phyloP scores from a whole-genome alignment of 2,797 vertebrate genomes.

The Decapterus maruadsi region DNA sequence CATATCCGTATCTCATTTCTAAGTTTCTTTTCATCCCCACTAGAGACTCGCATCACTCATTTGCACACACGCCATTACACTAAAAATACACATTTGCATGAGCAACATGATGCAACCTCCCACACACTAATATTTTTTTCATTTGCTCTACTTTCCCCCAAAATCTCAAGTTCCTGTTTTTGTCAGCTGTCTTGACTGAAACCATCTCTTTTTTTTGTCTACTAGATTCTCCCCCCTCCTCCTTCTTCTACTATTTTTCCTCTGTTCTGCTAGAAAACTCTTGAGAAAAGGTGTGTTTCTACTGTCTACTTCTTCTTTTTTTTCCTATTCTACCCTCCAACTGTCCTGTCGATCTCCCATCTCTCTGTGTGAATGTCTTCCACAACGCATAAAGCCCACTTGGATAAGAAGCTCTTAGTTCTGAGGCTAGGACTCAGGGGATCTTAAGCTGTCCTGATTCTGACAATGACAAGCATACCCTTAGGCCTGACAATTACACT shows the following conservation, averaged over 20 bases:
- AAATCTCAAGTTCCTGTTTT: slow-evolving; percentile 46
- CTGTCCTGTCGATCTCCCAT: slow-evolving; percentile 68
- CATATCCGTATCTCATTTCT: not conserved
- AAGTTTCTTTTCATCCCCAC: slow-evolving; percentile 14
- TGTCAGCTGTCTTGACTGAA: slow-evolving; percentile 71
- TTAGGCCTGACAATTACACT: slow-evolving; percentile 73
- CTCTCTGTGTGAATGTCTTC: slow-evolving; percentile 37
- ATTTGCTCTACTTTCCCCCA: slow-evolving; percentile 57
- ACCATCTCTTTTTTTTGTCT: slow-evolving; percentile 64
- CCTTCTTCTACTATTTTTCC: slow-evolving; percentile 65
- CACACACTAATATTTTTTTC: slow-evolving; percentile 37
- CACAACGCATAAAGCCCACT: slow-evolving; percentile 43
- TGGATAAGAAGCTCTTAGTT: slow-evolving; percentile 75
- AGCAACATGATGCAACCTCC: slow-evolving; percentile 36
- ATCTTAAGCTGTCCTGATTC: slow-evolving; percentile 72
- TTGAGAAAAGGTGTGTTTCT: slow-evolving; percentile 79
- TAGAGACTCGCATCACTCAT: slow-evolving; percentile 9
- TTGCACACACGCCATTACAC: slow-evolving; percentile 9
- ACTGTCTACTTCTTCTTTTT: slow-evolving; percentile 36
- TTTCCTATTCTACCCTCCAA: slow-evolving; percentile 56
- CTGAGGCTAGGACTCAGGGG: slow-evolving; percentile 70
- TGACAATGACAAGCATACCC: slow-evolving; percentile 77
- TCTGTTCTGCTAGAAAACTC: slow-evolving; percentile 78
- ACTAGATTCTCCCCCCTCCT: slow-evolving; percentile 67
- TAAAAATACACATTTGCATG: slow-evolving; percentile 32